phyloP scores from a whole-genome alignment of 2,888 invertebrate species.

The Amphiduros pacificus region DNA sequence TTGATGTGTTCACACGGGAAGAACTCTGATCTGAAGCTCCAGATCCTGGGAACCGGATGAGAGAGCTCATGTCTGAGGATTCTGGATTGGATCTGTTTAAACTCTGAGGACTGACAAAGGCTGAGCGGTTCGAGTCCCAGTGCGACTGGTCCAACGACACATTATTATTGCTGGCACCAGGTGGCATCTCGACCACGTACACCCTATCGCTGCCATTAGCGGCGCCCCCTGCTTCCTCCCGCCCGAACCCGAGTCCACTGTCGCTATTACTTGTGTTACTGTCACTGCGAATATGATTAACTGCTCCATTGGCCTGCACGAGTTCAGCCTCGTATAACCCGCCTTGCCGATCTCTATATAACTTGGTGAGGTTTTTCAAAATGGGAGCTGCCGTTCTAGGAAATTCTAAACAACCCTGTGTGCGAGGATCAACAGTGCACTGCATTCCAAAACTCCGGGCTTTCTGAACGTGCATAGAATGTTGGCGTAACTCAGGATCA shows the following conservation, averaged over 20 bases:
- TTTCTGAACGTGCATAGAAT: conserved; percentile 76
- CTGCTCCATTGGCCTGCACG: conserved; percentile 18
- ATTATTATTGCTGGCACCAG: background rate
- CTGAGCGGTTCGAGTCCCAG: conserved; percentile 12
- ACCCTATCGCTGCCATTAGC: conserved; percentile 39
- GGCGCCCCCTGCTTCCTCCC: conserved; percentile 62
- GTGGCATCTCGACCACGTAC: conserved; percentile 46
- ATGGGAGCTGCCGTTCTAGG: conserved; percentile 78
- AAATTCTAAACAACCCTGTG: conserved; percentile 78
- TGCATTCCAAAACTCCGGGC: conserved; percentile 80
- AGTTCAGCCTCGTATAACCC: conserved; percentile 43
- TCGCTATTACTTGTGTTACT: conserved; percentile 88
- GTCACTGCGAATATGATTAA: conserved; percentile 59
- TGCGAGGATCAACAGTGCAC: conserved; percentile 67
- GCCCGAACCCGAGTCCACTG: conserved; percentile 84
- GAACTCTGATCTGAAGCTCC: conserved; percentile 2
- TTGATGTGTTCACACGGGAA: conserved; percentile 8
- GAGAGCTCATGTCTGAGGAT: background rate
- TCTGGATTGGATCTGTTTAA: conserved; percentile 1
- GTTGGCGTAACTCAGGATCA: conserved; percentile 82
- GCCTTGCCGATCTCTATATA: conserved; percentile 60
- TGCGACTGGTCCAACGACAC: background rate
- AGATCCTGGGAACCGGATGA: background rate
- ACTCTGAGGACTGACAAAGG: conserved; percentile 5
- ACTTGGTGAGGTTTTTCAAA: conserved; percentile 65